phyloP scores from a whole-genome alignment of 2,113 vertebrate genomes.

The Acinonyx jubatus region DNA sequence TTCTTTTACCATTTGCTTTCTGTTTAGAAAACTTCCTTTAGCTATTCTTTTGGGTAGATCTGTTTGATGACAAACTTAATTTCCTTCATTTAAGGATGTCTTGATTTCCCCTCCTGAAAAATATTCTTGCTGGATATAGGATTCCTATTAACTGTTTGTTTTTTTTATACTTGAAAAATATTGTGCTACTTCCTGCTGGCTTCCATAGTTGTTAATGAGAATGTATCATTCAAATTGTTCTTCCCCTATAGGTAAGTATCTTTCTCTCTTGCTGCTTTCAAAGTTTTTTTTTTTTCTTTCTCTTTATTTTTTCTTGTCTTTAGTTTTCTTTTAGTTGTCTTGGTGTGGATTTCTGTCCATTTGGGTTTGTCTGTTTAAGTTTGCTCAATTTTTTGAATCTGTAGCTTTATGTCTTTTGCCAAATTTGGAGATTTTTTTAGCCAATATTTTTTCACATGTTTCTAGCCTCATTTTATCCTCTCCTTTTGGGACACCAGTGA shows the following conservation, averaged over 20 bases:
- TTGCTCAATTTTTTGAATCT: not conserved
- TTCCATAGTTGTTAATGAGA: not conserved
- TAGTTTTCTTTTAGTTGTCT: not conserved
- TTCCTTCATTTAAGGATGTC: not conserved
- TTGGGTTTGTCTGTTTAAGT: not conserved
- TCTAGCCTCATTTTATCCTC: not conserved
- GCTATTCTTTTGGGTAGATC: not conserved
- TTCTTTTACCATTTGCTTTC: not conserved
- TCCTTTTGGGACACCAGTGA: not conserved
- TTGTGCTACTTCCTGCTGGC: not conserved
- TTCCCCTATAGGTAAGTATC: not conserved
- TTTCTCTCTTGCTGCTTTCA: not conserved
- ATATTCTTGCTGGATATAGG: not conserved
- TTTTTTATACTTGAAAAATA: not conserved
- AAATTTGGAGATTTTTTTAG: not conserved
- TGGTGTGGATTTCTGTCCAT: not conserved
- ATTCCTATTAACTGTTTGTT: not conserved
- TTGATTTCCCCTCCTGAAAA: not conserved
- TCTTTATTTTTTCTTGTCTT: not conserved
- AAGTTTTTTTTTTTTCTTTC: not conserved
- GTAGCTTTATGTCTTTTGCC: not conserved
- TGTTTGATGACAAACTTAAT: not conserved
- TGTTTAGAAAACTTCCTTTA: not conserved
- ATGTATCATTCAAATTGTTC: not conserved
- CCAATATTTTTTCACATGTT: not conserved